These are phyloP conservation scores for Candoia aspera DNA, from an alignment of 2,113 vertebrate species.

Conservation along the genomic window DNA sequence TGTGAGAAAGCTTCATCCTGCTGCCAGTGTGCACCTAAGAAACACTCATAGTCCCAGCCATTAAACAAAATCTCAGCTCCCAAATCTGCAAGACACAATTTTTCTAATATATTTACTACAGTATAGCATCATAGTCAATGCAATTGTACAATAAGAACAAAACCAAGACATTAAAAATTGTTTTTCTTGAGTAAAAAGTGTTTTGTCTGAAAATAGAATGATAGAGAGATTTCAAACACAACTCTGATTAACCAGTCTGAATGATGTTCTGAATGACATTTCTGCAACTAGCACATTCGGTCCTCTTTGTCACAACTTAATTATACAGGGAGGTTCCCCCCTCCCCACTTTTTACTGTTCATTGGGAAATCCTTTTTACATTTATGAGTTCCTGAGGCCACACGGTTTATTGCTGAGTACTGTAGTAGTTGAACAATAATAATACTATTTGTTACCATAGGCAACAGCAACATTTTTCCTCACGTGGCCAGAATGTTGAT, in stretches of 20 bases:
- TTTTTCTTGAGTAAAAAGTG: not conserved
- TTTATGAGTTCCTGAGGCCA: slow-evolving; percentile 29
- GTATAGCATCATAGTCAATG: too few relatives aligned
- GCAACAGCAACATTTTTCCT: slow-evolving; percentile 46
- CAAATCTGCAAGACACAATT: too few relatives aligned
- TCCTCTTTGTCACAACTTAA: slow-evolving; percentile 24
- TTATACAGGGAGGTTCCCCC: slow-evolving; percentile 35
- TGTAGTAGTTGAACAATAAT: slow-evolving; percentile 28
- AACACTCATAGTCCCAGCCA: too few relatives aligned
- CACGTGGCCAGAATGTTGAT: slow-evolving; percentile 49
- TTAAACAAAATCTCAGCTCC: too few relatives aligned
- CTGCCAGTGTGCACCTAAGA: too few relatives aligned
- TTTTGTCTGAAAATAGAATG: not conserved
- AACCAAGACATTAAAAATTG: too few relatives aligned
- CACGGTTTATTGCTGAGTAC: not conserved
- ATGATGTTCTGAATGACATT: slow-evolving; percentile 24
- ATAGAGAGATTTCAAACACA: not conserved
- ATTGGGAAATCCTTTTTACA: slow-evolving; percentile 29
- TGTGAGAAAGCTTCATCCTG: too few relatives aligned
- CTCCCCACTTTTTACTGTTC: slow-evolving; percentile 39
- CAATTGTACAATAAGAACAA: too few relatives aligned
- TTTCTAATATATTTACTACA: too few relatives aligned
- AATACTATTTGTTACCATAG: slow-evolving; percentile 49
- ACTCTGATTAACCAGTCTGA: not conserved
- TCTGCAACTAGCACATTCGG: slow-evolving; percentile 7